A percentile compares a stretch with the other conserved stretches of the same genome.
Evolutionary conservation across 1,140 invertebrate genomes (phyloP).

Genomic region (Megalonaias nervosa): DNA sequence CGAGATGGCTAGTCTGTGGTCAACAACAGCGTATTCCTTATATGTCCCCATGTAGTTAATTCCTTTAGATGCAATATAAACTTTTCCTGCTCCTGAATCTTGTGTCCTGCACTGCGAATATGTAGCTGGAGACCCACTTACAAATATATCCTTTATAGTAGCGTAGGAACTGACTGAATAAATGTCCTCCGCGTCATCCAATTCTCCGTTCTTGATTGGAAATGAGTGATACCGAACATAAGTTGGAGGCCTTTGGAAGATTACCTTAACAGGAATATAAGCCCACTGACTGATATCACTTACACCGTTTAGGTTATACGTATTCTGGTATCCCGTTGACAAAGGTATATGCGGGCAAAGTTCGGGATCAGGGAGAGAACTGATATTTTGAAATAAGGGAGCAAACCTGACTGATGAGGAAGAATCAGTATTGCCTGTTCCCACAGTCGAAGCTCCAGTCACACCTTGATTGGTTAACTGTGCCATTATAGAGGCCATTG

Average conservation of each 20-base stretch:
- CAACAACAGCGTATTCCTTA: conserved; percentile 61
- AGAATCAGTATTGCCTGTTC: no score
- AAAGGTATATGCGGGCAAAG: conserved; percentile 11
- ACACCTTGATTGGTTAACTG: no score
- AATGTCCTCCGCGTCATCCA: conserved; percentile 42
- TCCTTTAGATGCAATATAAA: conserved; percentile 57
- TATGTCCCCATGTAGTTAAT: conserved; percentile 62
- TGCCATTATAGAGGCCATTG: no score
- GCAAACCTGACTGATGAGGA: no score
- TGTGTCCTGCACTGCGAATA: conserved; percentile 17
- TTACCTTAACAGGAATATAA: conserved; percentile 59
- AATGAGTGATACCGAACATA: conserved; percentile 48
- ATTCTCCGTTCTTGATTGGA: conserved; percentile 51
- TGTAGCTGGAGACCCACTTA: conserved; percentile 18
- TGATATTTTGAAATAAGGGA: no score
- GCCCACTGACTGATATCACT: conserved; percentile 60
- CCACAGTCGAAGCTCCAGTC: no score
- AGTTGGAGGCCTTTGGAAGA: conserved; percentile 49
- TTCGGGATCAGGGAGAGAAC: no score
- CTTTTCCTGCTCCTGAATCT: conserved; percentile 46
- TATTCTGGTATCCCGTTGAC: conserved; percentile 51
- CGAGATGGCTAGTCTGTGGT: conserved; percentile 57
- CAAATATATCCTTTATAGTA: conserved; percentile 12
- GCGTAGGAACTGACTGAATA: conserved; percentile 37
- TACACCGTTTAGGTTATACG: conserved; percentile 51